phyloP scores from a whole-genome alignment of 2,888 invertebrate genomes.

The Chrysopilus asiliformis region DNA sequence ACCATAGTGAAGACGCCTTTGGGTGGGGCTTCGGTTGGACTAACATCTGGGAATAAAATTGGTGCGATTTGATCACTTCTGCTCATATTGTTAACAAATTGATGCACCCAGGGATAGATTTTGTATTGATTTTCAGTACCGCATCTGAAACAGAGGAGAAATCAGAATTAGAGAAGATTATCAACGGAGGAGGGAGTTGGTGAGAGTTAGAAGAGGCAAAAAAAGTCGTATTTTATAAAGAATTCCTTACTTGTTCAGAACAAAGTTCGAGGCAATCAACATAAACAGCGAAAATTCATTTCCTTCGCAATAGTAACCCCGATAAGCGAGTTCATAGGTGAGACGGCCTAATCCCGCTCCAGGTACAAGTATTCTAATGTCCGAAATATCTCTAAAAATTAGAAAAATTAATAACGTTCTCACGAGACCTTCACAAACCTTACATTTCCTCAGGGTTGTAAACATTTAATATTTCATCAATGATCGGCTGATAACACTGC shows the following conservation, averaged over 20 bases:
- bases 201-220: constrained; percentile 1
- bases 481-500: constrained; percentile 80
- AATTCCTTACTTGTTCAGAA: constrained; percentile 61
- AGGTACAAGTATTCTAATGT: constrained; percentile 73
- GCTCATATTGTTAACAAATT: constrained; percentile 77
- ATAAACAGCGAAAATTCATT: constrained; percentile 98
- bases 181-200: too few species aligned
- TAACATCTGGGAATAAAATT: constrained; percentile 78
- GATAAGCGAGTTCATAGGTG: constrained; percentile 82
- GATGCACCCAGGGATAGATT: constrained; percentile 91
- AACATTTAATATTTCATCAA: constrained; percentile 62
- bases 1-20: constrained; percentile 78
- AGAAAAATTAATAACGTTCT: not conserved
- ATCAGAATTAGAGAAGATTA: too few species aligned
- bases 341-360: constrained; percentile 93
- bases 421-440: too few species aligned
- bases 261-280: constrained; percentile 92
- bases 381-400: constrained; percentile 24
- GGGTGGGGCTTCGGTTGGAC: constrained; percentile 49
- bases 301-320: constrained; percentile 87
- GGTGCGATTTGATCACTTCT: constrained; percentile 67
- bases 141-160: constrained; percentile 11
- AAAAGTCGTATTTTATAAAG: too few species aligned
- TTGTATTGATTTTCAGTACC: constrained; percentile 54
- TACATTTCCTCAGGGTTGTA: constrained; percentile 54